A percentile compares a stretch with the other conserved stretches of the same genome.
These are phyloP conservation scores for Maccullochella peelii DNA, from an alignment of 2,113 vertebrate species.

Conservation along the genomic window DNA sequence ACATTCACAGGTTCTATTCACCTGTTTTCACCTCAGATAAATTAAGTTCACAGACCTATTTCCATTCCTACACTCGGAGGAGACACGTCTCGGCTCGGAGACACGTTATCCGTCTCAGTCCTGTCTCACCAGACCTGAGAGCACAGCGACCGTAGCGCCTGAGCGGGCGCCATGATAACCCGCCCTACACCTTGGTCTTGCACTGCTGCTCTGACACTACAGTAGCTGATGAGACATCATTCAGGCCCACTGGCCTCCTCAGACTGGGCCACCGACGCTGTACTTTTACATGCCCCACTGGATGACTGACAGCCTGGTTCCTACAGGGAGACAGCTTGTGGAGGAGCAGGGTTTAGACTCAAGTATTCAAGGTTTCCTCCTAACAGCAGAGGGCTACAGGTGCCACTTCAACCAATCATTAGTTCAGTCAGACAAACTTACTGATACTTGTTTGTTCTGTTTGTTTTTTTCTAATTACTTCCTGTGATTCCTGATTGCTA, in stretches of 20 bases:
- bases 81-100: constrained; percentile 2
- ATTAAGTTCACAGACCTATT: neutral
- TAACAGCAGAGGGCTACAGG: neutral
- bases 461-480: neutral
- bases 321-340: constrained; percentile 36
- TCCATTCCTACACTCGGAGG: neutral
- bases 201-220: constrained; percentile 49
- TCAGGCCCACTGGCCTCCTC: constrained; percentile 53
- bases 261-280: constrained; percentile 38
- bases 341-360: constrained; percentile 1
- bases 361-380: neutral
- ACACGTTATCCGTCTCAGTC: constrained; percentile 20
- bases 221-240: constrained; percentile 66
- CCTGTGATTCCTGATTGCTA: neutral
- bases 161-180: constrained; percentile 22
- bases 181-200: constrained; percentile 24
- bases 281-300: constrained; percentile 60
- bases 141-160: constrained; percentile 33
- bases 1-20: neutral
- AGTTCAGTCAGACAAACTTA: neutral
- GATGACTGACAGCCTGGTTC: constrained; percentile 56
- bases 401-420: constrained; percentile 3
- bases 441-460: neutral
- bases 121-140: constrained; percentile 53
- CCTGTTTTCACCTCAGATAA: constrained; percentile 5